Conservation (phyloP, 2,797 vertebrate genomes). For the Lindbergichthys nudifrons region DNA sequence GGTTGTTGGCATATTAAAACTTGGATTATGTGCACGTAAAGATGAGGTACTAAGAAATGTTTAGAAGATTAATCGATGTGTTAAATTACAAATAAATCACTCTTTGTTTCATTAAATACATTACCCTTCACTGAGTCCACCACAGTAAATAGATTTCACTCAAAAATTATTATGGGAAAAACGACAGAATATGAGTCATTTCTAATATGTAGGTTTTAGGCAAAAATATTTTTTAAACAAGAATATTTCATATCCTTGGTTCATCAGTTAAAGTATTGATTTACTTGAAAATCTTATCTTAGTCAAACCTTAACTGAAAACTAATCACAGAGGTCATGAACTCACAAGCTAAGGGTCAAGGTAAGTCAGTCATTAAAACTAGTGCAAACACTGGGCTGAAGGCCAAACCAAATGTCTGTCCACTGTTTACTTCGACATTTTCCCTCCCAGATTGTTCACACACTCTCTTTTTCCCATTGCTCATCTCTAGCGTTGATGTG, state of each 20-base stretch:
- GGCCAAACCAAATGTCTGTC: conserved; percentile 7
- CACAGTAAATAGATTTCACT: not conserved
- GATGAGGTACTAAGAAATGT: not conserved
- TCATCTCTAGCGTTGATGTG: conserved; percentile 38
- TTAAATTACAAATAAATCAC: too few relatives aligned
- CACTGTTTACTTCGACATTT: conserved; percentile 35
- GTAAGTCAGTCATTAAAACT: conserved; percentile 4
- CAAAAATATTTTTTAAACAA: not conserved
- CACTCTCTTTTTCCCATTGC: conserved; percentile 41
- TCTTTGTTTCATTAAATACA: too few relatives aligned
- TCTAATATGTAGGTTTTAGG: too few relatives aligned
- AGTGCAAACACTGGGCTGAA: conserved; percentile 2
- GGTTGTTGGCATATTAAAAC: not conserved
- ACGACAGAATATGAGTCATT: not conserved
- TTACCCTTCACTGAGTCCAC: not conserved
- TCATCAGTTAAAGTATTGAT: not conserved
- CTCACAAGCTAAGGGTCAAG: not conserved
- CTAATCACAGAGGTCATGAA: conserved; percentile 21
- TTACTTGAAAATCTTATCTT: not conserved
- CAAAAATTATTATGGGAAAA: not conserved
- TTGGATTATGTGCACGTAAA: too few relatives aligned
- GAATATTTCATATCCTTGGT: not conserved
- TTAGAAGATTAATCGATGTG: not conserved
- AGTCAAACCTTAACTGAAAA: conserved; percentile 6
- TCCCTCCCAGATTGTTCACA: conserved; percentile 13